Evolutionary conservation across 2,113 vertebrate species (phyloP).

Genomic region (Conger conger): DNA sequence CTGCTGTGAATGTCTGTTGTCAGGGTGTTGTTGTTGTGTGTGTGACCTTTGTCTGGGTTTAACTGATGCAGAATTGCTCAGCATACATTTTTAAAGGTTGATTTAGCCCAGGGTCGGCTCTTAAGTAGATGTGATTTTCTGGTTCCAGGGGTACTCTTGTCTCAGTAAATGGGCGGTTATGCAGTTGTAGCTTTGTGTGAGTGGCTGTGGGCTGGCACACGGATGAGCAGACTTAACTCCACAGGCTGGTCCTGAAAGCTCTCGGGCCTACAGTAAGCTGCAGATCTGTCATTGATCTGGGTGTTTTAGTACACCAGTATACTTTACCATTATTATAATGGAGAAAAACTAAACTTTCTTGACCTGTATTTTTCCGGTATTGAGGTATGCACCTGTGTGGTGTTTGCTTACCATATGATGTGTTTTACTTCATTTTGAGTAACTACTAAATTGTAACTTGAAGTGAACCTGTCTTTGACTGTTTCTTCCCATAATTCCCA

Average conservation of each 20-base stretch:
- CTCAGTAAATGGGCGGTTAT: not conserved
- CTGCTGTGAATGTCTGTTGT: not conserved
- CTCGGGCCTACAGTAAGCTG: not conserved
- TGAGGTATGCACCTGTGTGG: too few relatives aligned
- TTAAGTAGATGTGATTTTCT: not conserved
- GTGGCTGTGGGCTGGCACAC: slow-evolving; percentile 51
- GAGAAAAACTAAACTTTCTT: too few relatives aligned
- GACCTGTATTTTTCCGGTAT: too few relatives aligned
- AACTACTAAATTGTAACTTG: too few relatives aligned
- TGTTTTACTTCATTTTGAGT: too few relatives aligned
- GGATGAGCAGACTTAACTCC: not conserved
- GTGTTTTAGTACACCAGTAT: not conserved
- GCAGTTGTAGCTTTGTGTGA: slow-evolving; percentile 29
- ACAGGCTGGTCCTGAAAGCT: not conserved
- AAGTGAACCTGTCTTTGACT: not conserved
- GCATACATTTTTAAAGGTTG: not conserved
- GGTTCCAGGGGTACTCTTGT: not conserved
- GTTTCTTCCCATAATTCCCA: not conserved
- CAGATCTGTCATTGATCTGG: not conserved
- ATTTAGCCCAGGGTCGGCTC: not conserved
- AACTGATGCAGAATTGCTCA: too few relatives aligned
- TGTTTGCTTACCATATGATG: too few relatives aligned
- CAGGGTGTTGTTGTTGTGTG: slow-evolving; percentile 46
- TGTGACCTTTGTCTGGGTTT: not conserved
- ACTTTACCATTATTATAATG: not conserved